Conservation (phyloP, 2,113 vertebrate species). For the Entosphenus tridentatus region DNA sequence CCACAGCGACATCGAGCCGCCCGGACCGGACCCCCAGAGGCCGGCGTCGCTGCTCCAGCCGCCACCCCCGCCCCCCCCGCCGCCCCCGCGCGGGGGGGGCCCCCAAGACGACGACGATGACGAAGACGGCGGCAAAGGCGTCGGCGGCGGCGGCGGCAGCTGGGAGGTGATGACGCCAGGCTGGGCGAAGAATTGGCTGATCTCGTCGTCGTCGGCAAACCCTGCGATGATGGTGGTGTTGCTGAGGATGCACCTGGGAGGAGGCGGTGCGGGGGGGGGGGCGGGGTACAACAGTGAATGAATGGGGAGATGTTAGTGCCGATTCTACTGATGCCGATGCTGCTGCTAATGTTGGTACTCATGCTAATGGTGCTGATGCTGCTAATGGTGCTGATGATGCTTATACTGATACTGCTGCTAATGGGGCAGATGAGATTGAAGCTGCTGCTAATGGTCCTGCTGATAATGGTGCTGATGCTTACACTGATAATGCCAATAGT, state of each 20-base stretch:
- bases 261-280: too few species aligned
- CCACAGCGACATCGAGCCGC: background rate
- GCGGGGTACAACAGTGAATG: too few species aligned
- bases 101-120: background rate
- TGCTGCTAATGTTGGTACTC: too few species aligned
- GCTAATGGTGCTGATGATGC: too few species aligned
- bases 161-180: background rate
- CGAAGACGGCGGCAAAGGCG: background rate
- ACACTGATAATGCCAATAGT: too few species aligned
- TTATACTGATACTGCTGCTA: too few species aligned
- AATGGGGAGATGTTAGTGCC: too few species aligned
- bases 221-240: constrained; percentile 4
- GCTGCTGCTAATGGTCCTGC: too few species aligned
- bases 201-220: constrained; percentile 1
- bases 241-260: background rate
- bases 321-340: too few species aligned
- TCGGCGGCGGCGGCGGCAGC: background rate
- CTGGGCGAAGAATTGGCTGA: background rate
- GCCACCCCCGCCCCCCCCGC: background rate
- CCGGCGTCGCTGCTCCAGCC: background rate
- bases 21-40: constrained; percentile 2
- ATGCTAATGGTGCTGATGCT: too few species aligned
- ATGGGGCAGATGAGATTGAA: too few species aligned
- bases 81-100: background rate
- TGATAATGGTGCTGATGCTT: too few species aligned